phyloP scores from a whole-genome alignment of 1,140 invertebrate species.

The Teleogryllus occipitalis region DNA sequence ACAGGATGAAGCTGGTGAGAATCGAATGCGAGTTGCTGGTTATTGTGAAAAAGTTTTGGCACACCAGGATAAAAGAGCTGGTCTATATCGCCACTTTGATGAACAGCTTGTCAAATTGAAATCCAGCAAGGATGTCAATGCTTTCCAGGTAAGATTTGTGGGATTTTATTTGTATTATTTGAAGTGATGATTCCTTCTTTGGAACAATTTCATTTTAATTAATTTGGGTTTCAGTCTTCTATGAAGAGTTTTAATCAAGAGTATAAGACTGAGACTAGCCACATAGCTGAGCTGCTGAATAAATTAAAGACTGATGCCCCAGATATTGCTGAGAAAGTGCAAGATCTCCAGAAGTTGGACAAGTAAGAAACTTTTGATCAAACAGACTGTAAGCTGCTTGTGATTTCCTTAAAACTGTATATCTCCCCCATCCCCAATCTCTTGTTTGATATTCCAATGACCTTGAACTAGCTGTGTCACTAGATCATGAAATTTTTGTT shows the following conservation, averaged over 20 bases:
- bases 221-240: slow-evolving; percentile 30
- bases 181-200: not conserved
- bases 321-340: slow-evolving; percentile 54
- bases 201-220: not conserved
- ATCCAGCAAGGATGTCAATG: slow-evolving; percentile 49
- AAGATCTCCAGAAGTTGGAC: slow-evolving; percentile 55
- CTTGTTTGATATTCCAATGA: no score
- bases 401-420: no score
- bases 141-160: slow-evolving; percentile 38
- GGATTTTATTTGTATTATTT: slow-evolving; percentile 19
- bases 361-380: slow-evolving; percentile 32
- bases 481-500: slow-evolving; percentile 28
- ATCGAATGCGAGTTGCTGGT: slow-evolving; percentile 44
- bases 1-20: slow-evolving; percentile 50
- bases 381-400: not conserved
- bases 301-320: slow-evolving; percentile 54
- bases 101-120: slow-evolving; percentile 56
- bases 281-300: slow-evolving; percentile 46
- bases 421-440: no score
- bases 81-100: slow-evolving; percentile 54
- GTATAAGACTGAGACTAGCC: slow-evolving; percentile 51
- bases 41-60: slow-evolving; percentile 47
- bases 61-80: slow-evolving; percentile 52
- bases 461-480: no score
- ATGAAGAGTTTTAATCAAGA: slow-evolving; percentile 55